Base-by-base conservation (phyloP, 1,140 invertebrate species). In the Caenorhabditis brenneri region DNA sequence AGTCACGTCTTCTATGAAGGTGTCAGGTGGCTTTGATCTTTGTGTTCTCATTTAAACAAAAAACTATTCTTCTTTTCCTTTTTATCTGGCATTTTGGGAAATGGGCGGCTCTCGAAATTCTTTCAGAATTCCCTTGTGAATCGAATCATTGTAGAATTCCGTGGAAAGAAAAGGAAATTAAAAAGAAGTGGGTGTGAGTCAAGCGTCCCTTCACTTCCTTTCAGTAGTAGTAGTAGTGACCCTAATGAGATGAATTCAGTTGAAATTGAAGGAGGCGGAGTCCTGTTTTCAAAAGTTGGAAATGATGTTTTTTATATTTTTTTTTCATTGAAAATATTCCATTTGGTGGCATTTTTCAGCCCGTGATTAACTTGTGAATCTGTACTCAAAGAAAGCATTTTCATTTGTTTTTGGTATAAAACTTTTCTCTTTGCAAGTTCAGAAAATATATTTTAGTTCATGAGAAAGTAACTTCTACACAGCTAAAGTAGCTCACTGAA, bases 121-220 rank as follows among this genome's bases (percentile, higher is more conserved):
- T 1, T 74, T 74, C 24, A 24, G 4, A 24, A 74, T 74, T 74
- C 65, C 65, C 65, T 36, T 42, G 65, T 74, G 65, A 74, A 74
- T 74, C 36, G 65, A 74, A 42, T 74, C 65, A 74, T 74, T 74
- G 2, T 12, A 33, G 36, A 74, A 74, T 42, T 36, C 33, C 6
- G 33, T 19, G 36, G 22, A 74, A 74, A 36, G 12, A 31, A 12
- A 42, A 31, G 36, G 29, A 42, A 74, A 33, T 42, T 33, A 27
- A 74, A 74, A 74, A 74, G 65, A 46, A 74, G 65, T 74, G 33
- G 65, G 65, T 33, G 36, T 42, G 65, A 74, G 65, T 74, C 65
- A 65, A 65, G 31, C 29, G 31, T 33, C 31, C 29, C 19, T 19
- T 7, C 19, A 12, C 12, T 65, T 36, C 19, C 29, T 65, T 33